Conservation (phyloP, 53 echinoderm and acorn worm species). For the Temnopleurus reevesii region DNA sequence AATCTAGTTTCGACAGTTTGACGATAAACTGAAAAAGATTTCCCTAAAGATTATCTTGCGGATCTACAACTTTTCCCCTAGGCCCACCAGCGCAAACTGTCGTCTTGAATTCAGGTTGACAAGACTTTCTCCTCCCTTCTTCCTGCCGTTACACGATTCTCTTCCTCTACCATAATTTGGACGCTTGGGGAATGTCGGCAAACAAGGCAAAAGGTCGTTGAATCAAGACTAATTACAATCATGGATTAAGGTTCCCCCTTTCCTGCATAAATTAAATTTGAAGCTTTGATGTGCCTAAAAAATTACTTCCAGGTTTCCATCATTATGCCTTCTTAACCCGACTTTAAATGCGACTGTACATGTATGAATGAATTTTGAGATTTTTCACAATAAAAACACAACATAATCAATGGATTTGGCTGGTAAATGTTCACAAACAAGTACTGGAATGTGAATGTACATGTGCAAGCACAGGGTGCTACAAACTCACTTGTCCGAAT, state of each 20-base stretch:
- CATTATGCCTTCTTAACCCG: no score
- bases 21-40: conserved; percentile 4
- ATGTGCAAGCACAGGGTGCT: no score
- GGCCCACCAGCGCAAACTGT: conserved; percentile 13
- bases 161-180: conserved; percentile 25
- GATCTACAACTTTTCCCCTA: conserved; percentile 25
- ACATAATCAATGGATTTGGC: no score
- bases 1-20: conserved; percentile 4
- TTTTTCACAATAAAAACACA: no score
- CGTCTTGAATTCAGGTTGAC: background rate
- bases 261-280: background rate
- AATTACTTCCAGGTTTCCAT: background rate
- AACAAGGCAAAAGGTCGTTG: conserved; percentile 13
- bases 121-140: background rate
- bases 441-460: no score
- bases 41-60: conserved; percentile 30
- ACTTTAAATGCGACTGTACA: no score
- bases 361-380: no score
- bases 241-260: conserved; percentile 13
- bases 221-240: conserved; percentile 20
- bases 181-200: background rate
- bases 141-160: conserved; percentile 39
- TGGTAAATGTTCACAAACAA: no score
- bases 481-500: no score
- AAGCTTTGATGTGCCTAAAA: background rate